phyloP scores from a whole-genome alignment of 2,797 vertebrate genomes.

The Enteromius afrohamiltoni region DNA sequence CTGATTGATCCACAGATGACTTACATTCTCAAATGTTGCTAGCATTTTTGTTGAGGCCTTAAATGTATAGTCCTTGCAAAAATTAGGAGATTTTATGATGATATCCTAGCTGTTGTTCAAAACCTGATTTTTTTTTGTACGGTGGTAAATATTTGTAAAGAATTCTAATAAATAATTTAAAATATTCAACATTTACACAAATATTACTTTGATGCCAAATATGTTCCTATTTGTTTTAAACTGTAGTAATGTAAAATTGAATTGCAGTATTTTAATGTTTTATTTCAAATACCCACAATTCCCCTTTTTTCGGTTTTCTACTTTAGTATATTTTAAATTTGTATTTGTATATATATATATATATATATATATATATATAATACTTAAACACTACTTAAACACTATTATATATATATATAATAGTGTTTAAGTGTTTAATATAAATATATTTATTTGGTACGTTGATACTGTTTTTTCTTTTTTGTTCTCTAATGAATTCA shows the following conservation, averaged over 20 bases:
- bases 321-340: neutral
- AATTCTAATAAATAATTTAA: neutral
- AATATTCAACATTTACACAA: conserved; percentile 45
- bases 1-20: neutral
- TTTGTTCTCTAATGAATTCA: neutral
- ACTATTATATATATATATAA: no score
- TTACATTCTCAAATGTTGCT: neutral
- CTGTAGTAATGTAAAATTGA: neutral
- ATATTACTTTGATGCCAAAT: conserved; percentile 3
- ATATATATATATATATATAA: no score
- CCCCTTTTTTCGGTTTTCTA: no score
- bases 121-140: no score
- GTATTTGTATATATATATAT: no score
- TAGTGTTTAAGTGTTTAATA: no score
- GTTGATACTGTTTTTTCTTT: neutral
- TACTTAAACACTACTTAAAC: no score
- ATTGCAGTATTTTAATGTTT: neutral
- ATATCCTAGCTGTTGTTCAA: neutral
- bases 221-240: neutral
- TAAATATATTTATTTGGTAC: neutral
- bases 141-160: neutral
- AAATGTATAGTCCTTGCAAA: no score
- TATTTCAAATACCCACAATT: no score
- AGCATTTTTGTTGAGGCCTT: neutral
- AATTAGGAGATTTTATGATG: neutral